phyloP scores from a whole-genome alignment of 64 coral and sea anemone genomes.

The Acropora yongei region DNA sequence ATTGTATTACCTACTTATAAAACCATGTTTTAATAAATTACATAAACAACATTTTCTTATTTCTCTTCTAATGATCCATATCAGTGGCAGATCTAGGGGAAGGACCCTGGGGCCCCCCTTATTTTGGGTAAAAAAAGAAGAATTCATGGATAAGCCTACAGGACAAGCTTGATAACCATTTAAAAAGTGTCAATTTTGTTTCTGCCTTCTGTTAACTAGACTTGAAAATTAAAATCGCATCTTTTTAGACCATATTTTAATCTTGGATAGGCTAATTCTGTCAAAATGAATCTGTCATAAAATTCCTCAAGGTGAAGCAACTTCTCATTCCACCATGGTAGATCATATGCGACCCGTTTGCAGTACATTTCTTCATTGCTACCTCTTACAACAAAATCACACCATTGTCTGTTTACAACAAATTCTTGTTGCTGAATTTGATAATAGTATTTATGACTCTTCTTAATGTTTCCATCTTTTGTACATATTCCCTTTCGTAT shows the following conservation, averaged over 20 bases:
- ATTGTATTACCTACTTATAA: too few species aligned
- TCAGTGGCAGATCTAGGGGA: too few species aligned
- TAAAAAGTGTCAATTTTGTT: too few species aligned
- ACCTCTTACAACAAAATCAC: constrained; percentile 82
- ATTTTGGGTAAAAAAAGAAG: too few species aligned
- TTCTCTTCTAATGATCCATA: too few species aligned
- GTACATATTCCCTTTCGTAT: constrained; percentile 64
- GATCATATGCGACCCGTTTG: constrained; percentile 61
- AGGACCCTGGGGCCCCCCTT: too few species aligned
- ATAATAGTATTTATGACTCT: constrained; percentile 67
- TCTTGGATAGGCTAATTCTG: constrained; percentile 75
- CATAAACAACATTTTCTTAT: too few species aligned
- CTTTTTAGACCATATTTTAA: constrained; percentile 56
- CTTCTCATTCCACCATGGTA: constrained; percentile 57
- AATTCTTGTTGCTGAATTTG: constrained; percentile 77
- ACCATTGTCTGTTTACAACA: constrained; percentile 79
- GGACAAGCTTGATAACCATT: too few species aligned
- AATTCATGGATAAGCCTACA: too few species aligned
- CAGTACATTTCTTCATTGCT: constrained; percentile 54
- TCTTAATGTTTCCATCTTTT: constrained; percentile 59
- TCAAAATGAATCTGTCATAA: constrained; percentile 61
- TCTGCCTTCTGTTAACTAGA: constrained; percentile 4
- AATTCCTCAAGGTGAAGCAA: constrained; percentile 62
- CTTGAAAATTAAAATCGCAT: constrained; percentile 47
- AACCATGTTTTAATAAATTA: too few species aligned